Evolutionary conservation across 1,140 invertebrate genomes (phyloP), one percentile per base, ranked within the genome.

Genomic region (Dreissena polymorpha): DNA sequence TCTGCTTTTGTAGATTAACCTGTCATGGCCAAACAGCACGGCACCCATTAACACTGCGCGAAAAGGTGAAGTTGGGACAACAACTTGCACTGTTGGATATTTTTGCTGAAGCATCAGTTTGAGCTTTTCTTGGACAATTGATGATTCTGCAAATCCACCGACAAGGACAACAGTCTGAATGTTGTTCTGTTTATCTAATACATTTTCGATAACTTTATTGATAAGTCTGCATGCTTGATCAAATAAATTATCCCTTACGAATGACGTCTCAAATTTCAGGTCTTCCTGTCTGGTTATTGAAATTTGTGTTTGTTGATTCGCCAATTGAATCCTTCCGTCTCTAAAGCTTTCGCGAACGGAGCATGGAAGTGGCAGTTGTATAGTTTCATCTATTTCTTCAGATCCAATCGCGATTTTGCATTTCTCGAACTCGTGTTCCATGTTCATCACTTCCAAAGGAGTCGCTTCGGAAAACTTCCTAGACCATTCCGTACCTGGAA

Each of bases 351-450:
- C 8, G 39, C 39, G 39, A 39, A 39, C 39, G 39, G 39, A 39
- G 39, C 39, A 39, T 39, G 76, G 76, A 16, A 79, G 2, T 25
- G 50, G 64, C 10, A 79, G 10, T 13, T 55, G 18, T 18, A 79
- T 79, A 16, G 70, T n/a, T 60, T 57, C 76, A 25, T n/a, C 68
- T 29, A 18, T 27, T 18, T 72, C 49, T n/a, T 73, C 69, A 0
- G 55, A n/a, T 23, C 63, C 57, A 18, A 81, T 81, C 53, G 29
- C 50, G 7, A 81, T 70, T 50, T 81, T 81, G 16, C 51, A 49
- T 21, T 65, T 21, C 27, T 81, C 78, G 49, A 81, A 81, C 25
- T 81, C 70, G n/a, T 71, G 13, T 21, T 81, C 78, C 78, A 81
- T 81, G 51, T 51, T 65, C 16, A 81, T 6, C 39, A 73, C n/a